Conservation (phyloP, 2,888 invertebrate species). For the Leuctra nigra region DNA sequence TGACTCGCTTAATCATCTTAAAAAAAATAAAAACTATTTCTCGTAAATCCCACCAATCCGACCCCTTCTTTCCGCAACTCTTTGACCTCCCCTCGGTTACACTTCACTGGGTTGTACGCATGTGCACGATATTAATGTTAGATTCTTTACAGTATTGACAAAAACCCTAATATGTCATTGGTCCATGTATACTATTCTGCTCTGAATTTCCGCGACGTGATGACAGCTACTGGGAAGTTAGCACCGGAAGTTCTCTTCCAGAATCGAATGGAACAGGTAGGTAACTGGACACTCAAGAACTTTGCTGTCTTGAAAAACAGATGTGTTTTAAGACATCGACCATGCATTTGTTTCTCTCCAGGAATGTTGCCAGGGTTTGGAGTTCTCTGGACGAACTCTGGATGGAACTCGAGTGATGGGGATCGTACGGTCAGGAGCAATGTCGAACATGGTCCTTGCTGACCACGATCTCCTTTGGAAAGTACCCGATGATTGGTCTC, state of each 20-base stretch:
- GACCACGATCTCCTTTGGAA: slow-evolving; percentile 46
- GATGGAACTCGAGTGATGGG: slow-evolving; percentile 44
- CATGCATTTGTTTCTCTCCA: slow-evolving; percentile 15
- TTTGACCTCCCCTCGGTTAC: no score
- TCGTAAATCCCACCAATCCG: no score
- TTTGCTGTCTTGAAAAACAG: background rate
- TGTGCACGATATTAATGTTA: no score
- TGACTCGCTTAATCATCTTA: no score
- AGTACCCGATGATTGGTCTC: slow-evolving; percentile 51
- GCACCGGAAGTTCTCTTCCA: slow-evolving; percentile 72
- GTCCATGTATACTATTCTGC: slow-evolving; percentile 65
- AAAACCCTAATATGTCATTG: no score
- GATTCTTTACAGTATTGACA: no score
- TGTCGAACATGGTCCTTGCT: slow-evolving; percentile 47
- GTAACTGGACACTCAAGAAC: slow-evolving; percentile 97
- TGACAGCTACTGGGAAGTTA: slow-evolving; percentile 88
- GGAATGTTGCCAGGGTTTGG: slow-evolving; percentile 53
- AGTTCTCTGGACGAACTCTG: slow-evolving; percentile 46
- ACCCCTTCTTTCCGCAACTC: no score
- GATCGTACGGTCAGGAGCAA: slow-evolving; percentile 39
- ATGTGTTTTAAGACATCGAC: no score
- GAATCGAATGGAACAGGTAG: slow-evolving; percentile 53
- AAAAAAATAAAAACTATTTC: no score
- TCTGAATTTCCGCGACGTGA: slow-evolving; percentile 90
- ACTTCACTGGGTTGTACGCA: no score